Evolutionary conservation across 1,140 invertebrate species (phyloP).

Genomic region (Drosophila rufa): DNA sequence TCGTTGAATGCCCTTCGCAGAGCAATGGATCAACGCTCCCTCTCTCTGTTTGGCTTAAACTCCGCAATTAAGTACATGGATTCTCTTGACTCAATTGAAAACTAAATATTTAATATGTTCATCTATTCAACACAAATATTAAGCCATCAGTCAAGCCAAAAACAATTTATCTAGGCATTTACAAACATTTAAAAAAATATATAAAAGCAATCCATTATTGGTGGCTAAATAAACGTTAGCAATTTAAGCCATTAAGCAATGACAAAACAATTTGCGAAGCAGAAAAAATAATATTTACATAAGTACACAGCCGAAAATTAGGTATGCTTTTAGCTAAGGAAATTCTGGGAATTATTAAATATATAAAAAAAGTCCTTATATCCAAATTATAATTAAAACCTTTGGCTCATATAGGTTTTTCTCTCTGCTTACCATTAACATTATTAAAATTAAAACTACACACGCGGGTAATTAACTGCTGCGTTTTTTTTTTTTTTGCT

Average conservation of each 20-base stretch:
- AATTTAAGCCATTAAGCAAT: constrained; percentile 22
- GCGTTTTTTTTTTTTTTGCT: not conserved
- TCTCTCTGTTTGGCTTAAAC: not conserved
- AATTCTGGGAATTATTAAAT: too few species aligned
- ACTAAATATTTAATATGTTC: constrained; percentile 2
- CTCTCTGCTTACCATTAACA: not conserved
- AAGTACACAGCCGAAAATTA: not conserved
- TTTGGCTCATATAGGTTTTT: not conserved
- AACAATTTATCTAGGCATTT: constrained; percentile 1
- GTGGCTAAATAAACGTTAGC: constrained; percentile 6
- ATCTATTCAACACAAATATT: constrained; percentile 4
- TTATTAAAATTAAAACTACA: constrained; percentile 7
- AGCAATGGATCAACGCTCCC: not conserved
- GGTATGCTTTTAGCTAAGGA: too few species aligned
- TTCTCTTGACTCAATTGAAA: not conserved
- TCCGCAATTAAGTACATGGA: not conserved
- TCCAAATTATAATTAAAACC: too few species aligned
- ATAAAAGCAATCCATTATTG: constrained; percentile 6
- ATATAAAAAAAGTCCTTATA: too few species aligned
- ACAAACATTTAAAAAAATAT: not conserved
- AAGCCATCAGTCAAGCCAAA: too few species aligned
- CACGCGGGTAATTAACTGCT: constrained; percentile 2
- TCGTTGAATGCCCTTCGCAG: constrained; percentile 28
- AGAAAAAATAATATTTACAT: not conserved
- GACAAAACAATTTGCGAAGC: constrained; percentile 7